A percentile compares a stretch with the other conserved stretches of the same genome.
Evolutionary conservation across 1,140 invertebrate genomes (phyloP).

Genomic region (Brachionus plicatilis): DNA sequence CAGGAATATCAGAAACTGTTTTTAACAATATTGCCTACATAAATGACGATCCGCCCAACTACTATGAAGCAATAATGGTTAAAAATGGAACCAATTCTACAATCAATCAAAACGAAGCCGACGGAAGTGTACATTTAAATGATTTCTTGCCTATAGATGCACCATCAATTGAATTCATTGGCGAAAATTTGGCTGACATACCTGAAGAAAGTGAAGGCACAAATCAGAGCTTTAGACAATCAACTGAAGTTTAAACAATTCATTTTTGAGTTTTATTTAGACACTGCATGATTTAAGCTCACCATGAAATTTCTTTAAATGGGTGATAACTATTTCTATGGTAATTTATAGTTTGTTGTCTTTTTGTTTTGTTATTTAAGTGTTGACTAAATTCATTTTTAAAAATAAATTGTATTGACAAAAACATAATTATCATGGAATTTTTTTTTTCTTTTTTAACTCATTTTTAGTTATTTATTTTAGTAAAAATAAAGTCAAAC

Average conservation of each 20-base stretch:
- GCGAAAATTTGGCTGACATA: not conserved
- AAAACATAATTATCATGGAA: not conserved
- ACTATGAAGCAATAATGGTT: not conserved
- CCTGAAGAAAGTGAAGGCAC: not conserved
- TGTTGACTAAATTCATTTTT: not conserved
- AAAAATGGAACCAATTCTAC: not conserved
- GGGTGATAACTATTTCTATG: not conserved
- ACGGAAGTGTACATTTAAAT: not conserved
- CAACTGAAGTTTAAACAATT: not conserved
- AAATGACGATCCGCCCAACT: slow-evolving; percentile 20
- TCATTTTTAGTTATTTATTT: not conserved
- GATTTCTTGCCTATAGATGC: not conserved
- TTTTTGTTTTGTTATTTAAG: not conserved
- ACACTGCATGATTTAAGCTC: not conserved
- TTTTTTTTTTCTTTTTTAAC: not conserved
- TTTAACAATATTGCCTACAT: slow-evolving; percentile 14
- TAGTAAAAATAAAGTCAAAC: not conserved
- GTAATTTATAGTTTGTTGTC: not conserved
- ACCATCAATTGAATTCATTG: not conserved
- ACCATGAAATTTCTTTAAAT: not conserved
- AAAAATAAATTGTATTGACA: not conserved
- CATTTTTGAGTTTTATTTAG: not conserved
- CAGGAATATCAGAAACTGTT: not conserved
- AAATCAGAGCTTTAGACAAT: not conserved
- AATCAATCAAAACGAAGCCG: not conserved